Percentiles rank a stretch among this genome's conserved stretches.
Evolutionary conservation across 2,888 invertebrate species (phyloP).

Genomic region (Plagiodera versicolora): DNA sequence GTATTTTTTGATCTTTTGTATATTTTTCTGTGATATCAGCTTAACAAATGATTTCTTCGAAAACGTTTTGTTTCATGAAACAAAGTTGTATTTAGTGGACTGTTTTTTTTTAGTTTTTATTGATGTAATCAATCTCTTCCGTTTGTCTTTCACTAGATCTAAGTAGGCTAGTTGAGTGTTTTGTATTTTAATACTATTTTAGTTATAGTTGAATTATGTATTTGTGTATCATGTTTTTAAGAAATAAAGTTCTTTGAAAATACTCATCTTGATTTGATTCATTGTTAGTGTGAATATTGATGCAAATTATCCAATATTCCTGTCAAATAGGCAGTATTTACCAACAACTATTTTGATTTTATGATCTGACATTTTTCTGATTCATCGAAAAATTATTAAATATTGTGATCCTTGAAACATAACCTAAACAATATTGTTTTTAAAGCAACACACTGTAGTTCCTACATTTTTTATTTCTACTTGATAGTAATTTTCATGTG

Average conservation of each 20-base stretch:
- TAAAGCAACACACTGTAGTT: too few species aligned
- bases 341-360: too few species aligned
- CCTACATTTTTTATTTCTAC: too few species aligned
- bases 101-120: constrained; percentile 21
- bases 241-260: constrained; percentile 19
- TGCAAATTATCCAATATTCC: too few species aligned
- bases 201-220: constrained; percentile 10
- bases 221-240: constrained; percentile 15
- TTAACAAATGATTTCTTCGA: constrained; percentile 39
- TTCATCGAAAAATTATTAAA: too few species aligned
- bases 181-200: not conserved
- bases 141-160: constrained; percentile 34
- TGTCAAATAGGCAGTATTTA: too few species aligned
- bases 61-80: constrained; percentile 17
- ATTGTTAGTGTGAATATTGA: too few species aligned
- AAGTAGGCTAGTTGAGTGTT: constrained; percentile 5
- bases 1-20: constrained; percentile 36
- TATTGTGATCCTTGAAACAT: too few species aligned
- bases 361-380: too few species aligned
- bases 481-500: too few species aligned
- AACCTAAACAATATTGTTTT: too few species aligned
- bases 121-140: constrained; percentile 23
- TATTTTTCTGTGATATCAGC: constrained; percentile 54
- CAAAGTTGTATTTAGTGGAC: constrained; percentile 25
- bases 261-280: not conserved